These are phyloP conservation scores for Megalops atlanticus DNA, from an alignment of 2,113 vertebrate genomes.

Conservation along the genomic window DNA sequence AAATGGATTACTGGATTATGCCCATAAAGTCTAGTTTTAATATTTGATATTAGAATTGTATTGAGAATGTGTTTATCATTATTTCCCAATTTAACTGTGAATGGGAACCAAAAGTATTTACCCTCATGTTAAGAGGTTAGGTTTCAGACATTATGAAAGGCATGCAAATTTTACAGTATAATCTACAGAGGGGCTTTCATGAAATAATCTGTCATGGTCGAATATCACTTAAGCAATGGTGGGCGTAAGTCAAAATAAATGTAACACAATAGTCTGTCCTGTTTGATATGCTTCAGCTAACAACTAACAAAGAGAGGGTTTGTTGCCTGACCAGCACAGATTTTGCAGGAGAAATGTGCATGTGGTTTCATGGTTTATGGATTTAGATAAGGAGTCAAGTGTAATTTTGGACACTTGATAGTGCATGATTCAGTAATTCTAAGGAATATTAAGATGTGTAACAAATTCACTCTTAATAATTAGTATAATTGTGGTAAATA, in stretches of 20 bases:
- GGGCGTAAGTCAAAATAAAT: background rate
- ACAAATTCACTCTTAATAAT: background rate
- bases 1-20: too few relatives aligned
- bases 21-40: too few relatives aligned
- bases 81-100: too few relatives aligned
- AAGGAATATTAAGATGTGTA: background rate
- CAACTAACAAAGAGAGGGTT: background rate
- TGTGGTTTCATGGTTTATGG: background rate
- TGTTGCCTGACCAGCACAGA: background rate
- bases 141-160: too few relatives aligned
- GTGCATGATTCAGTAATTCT: background rate
- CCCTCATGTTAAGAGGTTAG: too few relatives aligned
- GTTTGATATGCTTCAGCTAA: too few relatives aligned
- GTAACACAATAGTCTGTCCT: background rate
- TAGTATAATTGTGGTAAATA: background rate
- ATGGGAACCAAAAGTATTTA: too few relatives aligned
- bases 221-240: background rate
- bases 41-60: too few relatives aligned
- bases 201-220: too few relatives aligned
- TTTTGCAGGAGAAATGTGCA: background rate
- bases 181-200: too few relatives aligned
- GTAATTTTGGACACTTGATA: background rate
- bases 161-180: too few relatives aligned
- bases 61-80: too few relatives aligned
- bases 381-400: background rate